These are phyloP conservation scores for Meloidogyne hapla DNA, from an alignment of 1,140 invertebrate species.

Conservation along the genomic window DNA sequence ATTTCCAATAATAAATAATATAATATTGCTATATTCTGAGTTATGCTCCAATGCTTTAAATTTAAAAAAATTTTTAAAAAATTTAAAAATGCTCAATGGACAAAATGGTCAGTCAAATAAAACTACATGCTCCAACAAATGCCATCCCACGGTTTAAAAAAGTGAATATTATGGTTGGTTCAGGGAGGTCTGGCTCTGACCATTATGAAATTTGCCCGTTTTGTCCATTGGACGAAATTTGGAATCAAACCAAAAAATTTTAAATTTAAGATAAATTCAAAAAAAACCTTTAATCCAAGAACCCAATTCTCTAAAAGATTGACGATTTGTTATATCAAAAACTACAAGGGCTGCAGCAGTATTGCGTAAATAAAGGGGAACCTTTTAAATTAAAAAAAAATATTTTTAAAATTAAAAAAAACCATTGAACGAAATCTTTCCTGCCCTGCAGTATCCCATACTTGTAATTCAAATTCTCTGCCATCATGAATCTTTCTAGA, in stretches of 20 bases:
- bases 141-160: too few relatives aligned
- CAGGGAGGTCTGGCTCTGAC: too few relatives aligned
- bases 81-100: too few relatives aligned
- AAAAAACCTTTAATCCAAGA: constrained; percentile 41
- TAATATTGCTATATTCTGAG: constrained; percentile 4
- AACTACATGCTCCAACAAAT: too few relatives aligned
- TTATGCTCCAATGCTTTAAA: neutral
- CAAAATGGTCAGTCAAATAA: too few relatives aligned
- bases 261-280: constrained; percentile 10
- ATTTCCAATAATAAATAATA: constrained; percentile 42
- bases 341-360: constrained; percentile 97
- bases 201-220: neutral
- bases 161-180: too few relatives aligned
- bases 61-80: too few relatives aligned
- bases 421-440: constrained; percentile 94
- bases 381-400: constrained; percentile 19
- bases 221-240: too few relatives aligned
- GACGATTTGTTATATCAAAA: constrained; percentile 91
- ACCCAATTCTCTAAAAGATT: constrained; percentile 40
- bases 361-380: constrained; percentile 71
- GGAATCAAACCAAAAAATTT: too few relatives aligned
- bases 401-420: constrained; percentile 70
- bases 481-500: constrained; percentile 27
- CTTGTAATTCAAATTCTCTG: constrained; percentile 40
- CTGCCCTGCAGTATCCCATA: constrained; percentile 86